phyloP scores from a whole-genome alignment of 2,888 invertebrate genomes.

The Melieria picta region DNA sequence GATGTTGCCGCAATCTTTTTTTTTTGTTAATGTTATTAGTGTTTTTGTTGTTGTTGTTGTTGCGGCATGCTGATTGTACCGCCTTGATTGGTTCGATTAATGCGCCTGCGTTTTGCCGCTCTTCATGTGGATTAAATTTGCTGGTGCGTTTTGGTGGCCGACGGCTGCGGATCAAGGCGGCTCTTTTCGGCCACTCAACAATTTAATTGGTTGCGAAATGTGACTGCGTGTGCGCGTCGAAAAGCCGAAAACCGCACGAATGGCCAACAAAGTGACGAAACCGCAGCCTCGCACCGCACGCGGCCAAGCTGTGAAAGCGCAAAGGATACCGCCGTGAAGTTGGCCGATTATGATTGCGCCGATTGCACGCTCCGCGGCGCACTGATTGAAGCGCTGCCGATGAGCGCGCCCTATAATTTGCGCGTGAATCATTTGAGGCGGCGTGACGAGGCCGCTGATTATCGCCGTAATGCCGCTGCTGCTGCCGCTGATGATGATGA shows the following conservation, averaged over 20 bases:
- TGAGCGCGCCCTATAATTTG: conserved; percentile 34
- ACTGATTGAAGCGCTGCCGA: conserved; percentile 19
- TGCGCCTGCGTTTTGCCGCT: background rate
- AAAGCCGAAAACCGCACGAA: background rate
- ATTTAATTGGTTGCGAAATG: conserved; percentile 8
- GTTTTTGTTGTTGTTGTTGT: too few relatives aligned
- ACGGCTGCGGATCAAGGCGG: background rate
- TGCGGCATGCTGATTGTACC: background rate
- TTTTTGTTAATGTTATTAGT: too few relatives aligned
- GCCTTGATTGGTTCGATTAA: conserved; percentile 6
- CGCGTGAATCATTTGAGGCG: conserved; percentile 29
- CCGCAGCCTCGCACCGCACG: conserved; percentile 3
- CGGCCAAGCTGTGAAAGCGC: background rate
- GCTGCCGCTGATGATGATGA: conserved; percentile 7
- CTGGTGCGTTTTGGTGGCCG: background rate
- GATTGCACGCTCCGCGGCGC: background rate
- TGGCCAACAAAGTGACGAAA: background rate
- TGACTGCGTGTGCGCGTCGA: background rate
- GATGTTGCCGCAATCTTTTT: too few relatives aligned
- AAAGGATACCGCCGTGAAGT: conserved; percentile 5
- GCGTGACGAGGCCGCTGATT: background rate
- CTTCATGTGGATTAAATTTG: too few relatives aligned
- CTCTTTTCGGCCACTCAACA: background rate
- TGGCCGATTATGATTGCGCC: background rate
- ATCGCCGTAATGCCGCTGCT: background rate